Evolutionary conservation across 1,140 invertebrate species (phyloP), one percentile per base, ranked within the genome.

Genomic region (Radopholus similis): DNA sequence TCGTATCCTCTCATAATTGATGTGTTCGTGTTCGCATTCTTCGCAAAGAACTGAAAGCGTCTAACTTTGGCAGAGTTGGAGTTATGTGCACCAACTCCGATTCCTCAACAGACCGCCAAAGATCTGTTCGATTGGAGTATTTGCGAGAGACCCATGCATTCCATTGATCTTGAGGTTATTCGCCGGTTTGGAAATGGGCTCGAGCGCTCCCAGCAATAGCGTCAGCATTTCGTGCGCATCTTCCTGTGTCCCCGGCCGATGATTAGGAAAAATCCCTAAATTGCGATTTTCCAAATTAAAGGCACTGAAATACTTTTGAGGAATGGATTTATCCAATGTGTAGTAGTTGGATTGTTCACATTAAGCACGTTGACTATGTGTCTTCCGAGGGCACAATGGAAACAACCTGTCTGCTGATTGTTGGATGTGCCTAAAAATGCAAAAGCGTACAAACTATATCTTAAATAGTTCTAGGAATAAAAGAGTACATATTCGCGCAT

Each of bases 161-260:
- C 42, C 40, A 18, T 63, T 18, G 4, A 38, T 56, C 13, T 64
- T 64, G 4, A 55, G 18, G 38, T 69, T 18, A 32, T 11, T 37
- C 30, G 9, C 40, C 56, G 74, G 2, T 23, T 15, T 2, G 73
- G 67, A 35, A 75, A n/a, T 13, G n/a, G 73, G 68, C 21, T 74
- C 72, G 23, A 74, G 44, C 13, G 71, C 75, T 21, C 70, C 62
- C 4, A 74, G 53, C 58, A 74, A 37, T n/a, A 74, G 60, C 15
- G 70, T 76, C 2, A 74, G 37, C 74, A 74, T 71, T 47, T 74
- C 72, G 32, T 74, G 72, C 2, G 72, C 72, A 56, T 74, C 72
- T 38, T 74, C 72, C 49, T 74, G 72, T 21, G 54, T 38, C n/a
- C 63, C 60, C 30, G 30, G 32, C 13, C 69, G 44, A 32, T 73